Evolutionary conservation across 2,797 vertebrate genomes (phyloP).

Genomic region (Sciaenops ocellatus): DNA sequence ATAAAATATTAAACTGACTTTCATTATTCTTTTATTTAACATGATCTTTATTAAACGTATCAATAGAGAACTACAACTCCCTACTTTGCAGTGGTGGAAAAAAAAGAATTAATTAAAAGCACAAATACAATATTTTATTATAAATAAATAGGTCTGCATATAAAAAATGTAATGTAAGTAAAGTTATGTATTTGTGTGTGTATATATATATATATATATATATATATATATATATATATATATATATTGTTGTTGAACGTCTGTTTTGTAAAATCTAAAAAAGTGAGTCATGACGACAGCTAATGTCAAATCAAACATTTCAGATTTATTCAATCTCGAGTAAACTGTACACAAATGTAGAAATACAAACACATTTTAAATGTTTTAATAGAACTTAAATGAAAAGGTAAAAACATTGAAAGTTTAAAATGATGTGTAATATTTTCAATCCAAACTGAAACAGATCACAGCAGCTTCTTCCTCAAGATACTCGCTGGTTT

Average conservation of each 20-base stretch:
- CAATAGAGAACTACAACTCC: neutral
- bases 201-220: neutral
- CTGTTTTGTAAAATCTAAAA: too few relatives aligned
- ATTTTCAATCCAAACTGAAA: neutral
- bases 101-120: too few relatives aligned
- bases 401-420: too few relatives aligned
- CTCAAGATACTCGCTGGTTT: neutral
- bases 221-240: neutral
- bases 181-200: too few relatives aligned
- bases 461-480: neutral
- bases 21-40: neutral
- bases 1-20: too few relatives aligned
- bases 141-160: neutral
- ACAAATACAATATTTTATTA: too few relatives aligned
- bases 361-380: neutral
- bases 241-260: too few relatives aligned
- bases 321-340: neutral
- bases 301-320: too few relatives aligned
- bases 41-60: neutral
- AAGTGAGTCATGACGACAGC: too few relatives aligned
- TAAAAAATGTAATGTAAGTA: neutral
- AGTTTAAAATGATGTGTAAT: neutral
- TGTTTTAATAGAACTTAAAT: neutral
- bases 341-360: neutral
- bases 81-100: neutral